Evolutionary conservation across 2,888 invertebrate species (phyloP), one percentile per base, ranked within the genome.

Genomic region (Pristionchus fissidentatus): DNA sequence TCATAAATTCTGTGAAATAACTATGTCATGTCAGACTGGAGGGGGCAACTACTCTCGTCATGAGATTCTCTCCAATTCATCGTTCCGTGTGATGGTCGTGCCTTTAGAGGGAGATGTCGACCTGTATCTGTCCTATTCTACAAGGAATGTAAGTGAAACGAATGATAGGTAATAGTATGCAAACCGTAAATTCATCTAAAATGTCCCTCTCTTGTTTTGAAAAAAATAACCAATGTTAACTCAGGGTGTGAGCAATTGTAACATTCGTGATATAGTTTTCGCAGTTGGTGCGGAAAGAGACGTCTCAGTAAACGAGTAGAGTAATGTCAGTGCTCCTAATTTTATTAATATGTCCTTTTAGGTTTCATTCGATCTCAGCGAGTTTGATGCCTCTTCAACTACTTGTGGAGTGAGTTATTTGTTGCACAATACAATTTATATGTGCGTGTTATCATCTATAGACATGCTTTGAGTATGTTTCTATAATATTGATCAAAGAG

Each of bases 331-430:
- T n/a, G 8, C 22, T 66, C 8, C 38, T 35, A 38, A 19, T 22
- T 15, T 43, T 2, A 73, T 3, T 73, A 73, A 43, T 43, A 29
- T 22, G 7, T 3, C 15, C 1, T 46, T 55, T 35, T 35, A 80
- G 80, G 80, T 80, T n/a, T 80, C 80, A 19, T 80, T 80, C 26
- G 60, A 60, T 7, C 57, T 80, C 15, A 41, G 26, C 8, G 29
- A 60, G 15, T 60, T 60, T 29, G 55, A 80, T 43, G 43, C 57
- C 2, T 57, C 80, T n/a, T 60, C 60, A 13, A 13, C 60, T 8
- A 80, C 80, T 13, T 80, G 80, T 80, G 80, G 80, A 26, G 80
- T 80, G 19, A 26, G 80, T 73, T 73, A 15, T 62, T 10, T 35
- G 15, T 38, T 41, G 19, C 38, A 0, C 15, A 35, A n/a, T 22